Conservation (phyloP, 1,140 invertebrate species). For the Drosophila melanica region DNA sequence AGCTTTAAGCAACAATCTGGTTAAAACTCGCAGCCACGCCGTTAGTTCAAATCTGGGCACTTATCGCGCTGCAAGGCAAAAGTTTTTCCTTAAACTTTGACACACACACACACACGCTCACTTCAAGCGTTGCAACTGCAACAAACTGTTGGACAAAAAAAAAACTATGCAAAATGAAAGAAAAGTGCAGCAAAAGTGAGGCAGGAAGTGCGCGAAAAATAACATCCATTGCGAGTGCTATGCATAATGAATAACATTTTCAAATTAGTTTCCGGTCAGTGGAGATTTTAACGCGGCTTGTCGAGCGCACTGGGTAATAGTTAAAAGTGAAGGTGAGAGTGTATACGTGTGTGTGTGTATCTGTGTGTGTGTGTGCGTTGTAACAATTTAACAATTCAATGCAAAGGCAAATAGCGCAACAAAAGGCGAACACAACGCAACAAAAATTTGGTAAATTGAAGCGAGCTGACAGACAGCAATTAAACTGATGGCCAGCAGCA, state of each 20-base stretch:
- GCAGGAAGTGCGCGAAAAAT: conserved; percentile 70
- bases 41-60: conserved; percentile 60
- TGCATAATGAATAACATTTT: conserved; percentile 82
- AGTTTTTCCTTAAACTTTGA: conserved; percentile 67
- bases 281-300: conserved; percentile 74
- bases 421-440: conserved; percentile 27
- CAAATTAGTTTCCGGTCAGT: conserved; percentile 81
- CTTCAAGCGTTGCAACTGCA: conserved; percentile 43
- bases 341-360: neutral
- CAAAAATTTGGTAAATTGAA: conserved; percentile 23
- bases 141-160: conserved; percentile 59
- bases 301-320: conserved; percentile 54
- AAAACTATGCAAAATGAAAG: conserved; percentile 8
- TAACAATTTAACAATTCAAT: conserved; percentile 46
- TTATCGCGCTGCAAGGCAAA: conserved; percentile 43
- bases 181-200: conserved; percentile 46
- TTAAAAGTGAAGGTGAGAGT: conserved; percentile 3
- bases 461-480: conserved; percentile 24
- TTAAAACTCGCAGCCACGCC: conserved; percentile 62
- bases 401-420: conserved; percentile 35
- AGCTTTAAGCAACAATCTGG: conserved; percentile 74
- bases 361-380: neutral
- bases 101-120: conserved; percentile 13
- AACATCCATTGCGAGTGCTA: conserved; percentile 47
- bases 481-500: conserved; percentile 32